Conservation (phyloP, 2,888 invertebrate species). For the Cacoxenus indagator region DNA sequence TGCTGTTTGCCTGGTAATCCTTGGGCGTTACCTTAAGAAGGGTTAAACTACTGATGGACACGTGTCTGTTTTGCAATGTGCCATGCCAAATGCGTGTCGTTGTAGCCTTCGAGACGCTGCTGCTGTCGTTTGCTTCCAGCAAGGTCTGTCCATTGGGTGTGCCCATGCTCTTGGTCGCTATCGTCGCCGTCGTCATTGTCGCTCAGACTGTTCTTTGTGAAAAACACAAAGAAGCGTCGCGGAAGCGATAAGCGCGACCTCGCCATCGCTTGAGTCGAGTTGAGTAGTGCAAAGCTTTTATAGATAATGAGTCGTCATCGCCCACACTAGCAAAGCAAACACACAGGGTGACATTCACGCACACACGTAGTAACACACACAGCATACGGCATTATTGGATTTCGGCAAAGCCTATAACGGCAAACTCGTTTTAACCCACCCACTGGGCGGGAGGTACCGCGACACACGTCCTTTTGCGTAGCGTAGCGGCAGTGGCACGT, state of each 20-base stretch:
- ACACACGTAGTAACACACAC: not conserved
- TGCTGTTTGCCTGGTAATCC: constrained; percentile 67
- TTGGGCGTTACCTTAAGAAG: constrained; percentile 72
- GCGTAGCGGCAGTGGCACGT: constrained; percentile 35
- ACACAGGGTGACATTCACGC: not conserved
- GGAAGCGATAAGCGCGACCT: not conserved
- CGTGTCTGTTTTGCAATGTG: constrained; percentile 63
- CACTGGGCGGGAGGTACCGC: constrained; percentile 45
- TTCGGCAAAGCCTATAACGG: constrained; percentile 27
- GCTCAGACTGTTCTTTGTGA: not conserved
- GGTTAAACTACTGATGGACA: constrained; percentile 71
- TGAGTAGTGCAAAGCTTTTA: not conserved
- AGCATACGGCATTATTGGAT: constrained; percentile 45
- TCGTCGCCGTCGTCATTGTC: not conserved
- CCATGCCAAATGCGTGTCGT: constrained; percentile 25
- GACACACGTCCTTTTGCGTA: constrained; percentile 16
- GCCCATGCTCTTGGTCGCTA: not conserved
- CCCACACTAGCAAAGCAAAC: constrained; percentile 34
- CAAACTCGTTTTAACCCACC: constrained; percentile 52
- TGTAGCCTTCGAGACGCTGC: constrained; percentile 11
- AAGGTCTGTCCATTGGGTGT: not conserved
- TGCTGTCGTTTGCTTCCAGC: constrained; percentile 32
- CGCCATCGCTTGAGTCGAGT: not conserved
- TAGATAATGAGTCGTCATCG: constrained; percentile 28
- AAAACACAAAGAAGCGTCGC: not conserved